Base-by-base conservation (phyloP, 2,113 vertebrate genomes). In the Gobiocypris rarus region DNA sequence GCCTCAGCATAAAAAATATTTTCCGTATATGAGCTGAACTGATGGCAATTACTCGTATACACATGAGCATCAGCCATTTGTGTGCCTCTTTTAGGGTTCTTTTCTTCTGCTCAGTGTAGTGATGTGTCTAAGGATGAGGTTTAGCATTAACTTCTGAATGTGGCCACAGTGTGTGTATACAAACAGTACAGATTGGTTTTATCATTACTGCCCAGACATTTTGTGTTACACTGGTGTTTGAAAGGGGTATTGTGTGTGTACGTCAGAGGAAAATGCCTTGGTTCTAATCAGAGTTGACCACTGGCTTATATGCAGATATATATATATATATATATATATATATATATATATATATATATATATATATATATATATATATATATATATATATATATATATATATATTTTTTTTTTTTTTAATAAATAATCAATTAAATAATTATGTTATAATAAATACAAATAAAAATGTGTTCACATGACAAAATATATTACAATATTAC, bases 251-350 rank as follows among this genome's bases (percentile, higher is more conserved):
- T 56, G 6, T 83, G 84, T 78, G n/a, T 52, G 5, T 52, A 43
- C 50, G 26, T 45, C 26, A 19, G 24, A 28, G 48, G 19, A 43
- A 77, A 65, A 63, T 10, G 38, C 83, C 75, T 52, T 80, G 85
- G 63, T 81, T 88, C 79, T 85, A 80, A 86, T 89, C 87, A 84
- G 82, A 89, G 88, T 84, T 81, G 63, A 45, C 84, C 38, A 38
- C 38, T 38, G 38, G 38, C 38, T 38, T 38, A 38, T 38, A n/a
- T n/a, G n/a, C n/a, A n/a, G n/a, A n/a, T n/a, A n/a, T n/a, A n/a
- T n/a, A n/a, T n/a, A n/a, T n/a, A n/a, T n/a, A n/a, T n/a, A n/a
- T n/a, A n/a, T n/a, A n/a, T n/a, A n/a, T n/a, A n/a, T n/a, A n/a
- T n/a, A n/a, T n/a, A n/a, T n/a, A n/a, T n/a, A n/a, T n/a, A n/a